Evolutionary conservation across 2,888 invertebrate species (phyloP), one percentile per base, ranked within the genome.

Genomic region (Bimastos eiseni): DNA sequence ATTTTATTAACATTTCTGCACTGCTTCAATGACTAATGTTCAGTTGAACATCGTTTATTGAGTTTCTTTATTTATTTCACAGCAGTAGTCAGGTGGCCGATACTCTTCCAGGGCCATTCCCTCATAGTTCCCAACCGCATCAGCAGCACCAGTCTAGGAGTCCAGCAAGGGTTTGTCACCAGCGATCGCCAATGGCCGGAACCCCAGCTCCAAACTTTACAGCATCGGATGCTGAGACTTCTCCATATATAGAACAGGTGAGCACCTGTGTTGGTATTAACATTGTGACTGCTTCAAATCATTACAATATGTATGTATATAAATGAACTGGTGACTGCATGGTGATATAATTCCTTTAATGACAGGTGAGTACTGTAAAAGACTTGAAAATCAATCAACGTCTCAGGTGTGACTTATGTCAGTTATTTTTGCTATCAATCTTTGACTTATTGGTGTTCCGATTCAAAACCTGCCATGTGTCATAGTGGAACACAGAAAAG

Each of bases 11-110:
- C 21, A 49, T 49, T 49, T 49, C 49, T 49, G 49, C 49, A 8
- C 49, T 49, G 49, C 24, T 49, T 17, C 24, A 49, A 24, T 49
- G 49, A 49, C 49, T 49, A 49, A 49, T 49, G 24, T 17, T 24
- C 3, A 70, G 70, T n/a, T 70, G 70, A 86, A 34, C 36, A 15
- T 37, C 36, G 86, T 34, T 36, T 86, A 21, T 86, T 86, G 86
- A 86, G 36, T 34, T 86, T 84, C 84, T 84, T 83, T 34, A 36
- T 34, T 19, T 86, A 86, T 36, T 86, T 86, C 37, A 37, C 86
- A 86, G 86, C 86, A 86, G 86, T 37, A 37, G 86, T 86, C 86
- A 86, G 37, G 86, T 37, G 37, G 86, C 86, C 19, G 86, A 86
- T 34, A 36, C 86, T 86, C 86, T 86, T 86, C 86, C 21, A 36